These are phyloP conservation scores for Dasypolia templi DNA, from an alignment of 2,888 invertebrate genomes.

Conservation along the genomic window DNA sequence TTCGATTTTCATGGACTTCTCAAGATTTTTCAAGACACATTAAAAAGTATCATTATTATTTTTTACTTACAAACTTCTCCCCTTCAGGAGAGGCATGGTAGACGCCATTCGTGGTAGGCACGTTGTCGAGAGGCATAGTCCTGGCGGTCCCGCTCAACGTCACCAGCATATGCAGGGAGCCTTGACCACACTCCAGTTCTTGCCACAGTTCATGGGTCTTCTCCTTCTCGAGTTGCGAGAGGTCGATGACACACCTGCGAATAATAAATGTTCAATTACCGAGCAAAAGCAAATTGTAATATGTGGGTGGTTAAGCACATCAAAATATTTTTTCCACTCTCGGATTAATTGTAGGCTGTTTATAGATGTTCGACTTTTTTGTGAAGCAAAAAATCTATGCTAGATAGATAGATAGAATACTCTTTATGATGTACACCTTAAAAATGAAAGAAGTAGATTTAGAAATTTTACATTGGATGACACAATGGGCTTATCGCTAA, in stretches of 20 bases:
- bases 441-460: no score
- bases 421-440: no score
- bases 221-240: conserved; percentile 84
- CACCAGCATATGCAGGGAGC: conserved; percentile 82
- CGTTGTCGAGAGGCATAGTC: conserved; percentile 74
- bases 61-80: conserved; percentile 82
- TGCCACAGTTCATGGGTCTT: conserved; percentile 87
- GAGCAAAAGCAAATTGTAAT: neutral
- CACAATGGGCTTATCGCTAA: no score
- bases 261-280: conserved; percentile 8
- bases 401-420: no score
- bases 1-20: neutral
- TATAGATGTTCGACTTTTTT: neutral
- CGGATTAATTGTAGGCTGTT: neutral
- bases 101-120: conserved; percentile 81
- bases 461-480: no score
- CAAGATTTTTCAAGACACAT: neutral
- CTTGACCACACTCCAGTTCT: conserved; percentile 85
- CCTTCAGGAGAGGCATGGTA: conserved; percentile 73
- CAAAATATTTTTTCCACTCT: neutral
- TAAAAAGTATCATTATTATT: neutral
- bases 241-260: conserved; percentile 83
- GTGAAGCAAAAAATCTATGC: neutral
- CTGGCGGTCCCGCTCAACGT: conserved; percentile 81
- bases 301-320: neutral